Evolutionary conservation across 2,888 invertebrate species (phyloP).

Genomic region (Thymelicus acteon): DNA sequence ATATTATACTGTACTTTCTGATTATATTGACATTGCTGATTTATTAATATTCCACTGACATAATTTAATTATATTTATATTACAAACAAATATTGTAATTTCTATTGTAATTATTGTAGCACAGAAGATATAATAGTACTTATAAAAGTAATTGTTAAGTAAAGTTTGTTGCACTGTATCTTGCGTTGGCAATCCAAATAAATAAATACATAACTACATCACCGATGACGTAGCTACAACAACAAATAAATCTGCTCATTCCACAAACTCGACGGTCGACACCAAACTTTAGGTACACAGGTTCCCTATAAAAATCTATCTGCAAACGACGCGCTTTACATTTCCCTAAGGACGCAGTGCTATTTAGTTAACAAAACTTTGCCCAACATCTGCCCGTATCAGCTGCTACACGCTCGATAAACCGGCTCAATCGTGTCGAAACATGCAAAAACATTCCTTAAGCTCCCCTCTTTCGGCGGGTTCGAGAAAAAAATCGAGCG

Average conservation of each 20-base stretch:
- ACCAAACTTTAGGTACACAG: neutral
- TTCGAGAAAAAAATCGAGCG: constrained; percentile 22
- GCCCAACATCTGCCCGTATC: constrained; percentile 27
- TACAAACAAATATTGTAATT: too few relatives aligned
- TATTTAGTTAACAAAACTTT: constrained; percentile 36
- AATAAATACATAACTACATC: too few relatives aligned
- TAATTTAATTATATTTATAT: too few relatives aligned
- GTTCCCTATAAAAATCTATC: constrained; percentile 19
- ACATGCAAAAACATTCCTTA: constrained; percentile 38
- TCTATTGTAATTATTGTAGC: too few relatives aligned
- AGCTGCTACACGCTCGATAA: constrained; percentile 43
- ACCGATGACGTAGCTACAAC: neutral
- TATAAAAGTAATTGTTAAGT: too few relatives aligned
- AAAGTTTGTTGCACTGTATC: too few relatives aligned
- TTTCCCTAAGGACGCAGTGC: constrained; percentile 29
- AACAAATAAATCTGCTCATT: neutral
- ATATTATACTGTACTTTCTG: too few relatives aligned
- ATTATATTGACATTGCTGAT: too few relatives aligned
- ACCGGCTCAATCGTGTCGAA: constrained; percentile 44
- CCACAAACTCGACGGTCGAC: neutral
- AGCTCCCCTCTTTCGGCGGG: constrained; percentile 17
- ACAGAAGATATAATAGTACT: too few relatives aligned
- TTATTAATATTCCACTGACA: too few relatives aligned
- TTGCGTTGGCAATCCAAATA: too few relatives aligned
- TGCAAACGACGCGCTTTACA: constrained; percentile 8